These are phyloP conservation scores for Nymphicus hollandicus DNA, from an alignment of 2,113 vertebrate genomes.

Conservation along the genomic window DNA sequence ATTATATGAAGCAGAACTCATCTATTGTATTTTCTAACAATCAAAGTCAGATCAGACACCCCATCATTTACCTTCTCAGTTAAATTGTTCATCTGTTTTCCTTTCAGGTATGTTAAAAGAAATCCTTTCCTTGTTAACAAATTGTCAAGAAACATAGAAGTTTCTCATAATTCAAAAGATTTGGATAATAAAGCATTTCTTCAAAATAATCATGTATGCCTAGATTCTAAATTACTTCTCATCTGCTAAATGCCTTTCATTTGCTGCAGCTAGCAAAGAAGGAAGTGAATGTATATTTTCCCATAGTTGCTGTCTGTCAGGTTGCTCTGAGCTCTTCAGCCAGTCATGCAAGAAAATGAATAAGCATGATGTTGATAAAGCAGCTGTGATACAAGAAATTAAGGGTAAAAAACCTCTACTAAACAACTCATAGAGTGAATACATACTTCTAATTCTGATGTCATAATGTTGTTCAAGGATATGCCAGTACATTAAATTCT, in stretches of 20 bases:
- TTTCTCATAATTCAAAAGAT: not conserved
- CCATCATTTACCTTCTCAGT: not conserved
- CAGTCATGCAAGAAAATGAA: not conserved
- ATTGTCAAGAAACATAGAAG: not conserved
- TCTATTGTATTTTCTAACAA: not conserved
- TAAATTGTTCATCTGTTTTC: not conserved
- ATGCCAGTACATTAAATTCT: not conserved
- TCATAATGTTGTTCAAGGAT: not conserved
- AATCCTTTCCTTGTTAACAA: not conserved
- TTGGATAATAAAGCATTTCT: not conserved
- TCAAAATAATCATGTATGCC: not conserved
- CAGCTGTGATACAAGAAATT: not conserved
- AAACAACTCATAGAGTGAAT: not conserved
- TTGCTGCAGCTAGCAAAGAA: not conserved
- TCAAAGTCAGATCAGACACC: not conserved
- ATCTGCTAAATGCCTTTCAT: not conserved
- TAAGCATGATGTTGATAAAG: not conserved
- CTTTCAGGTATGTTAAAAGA: not conserved
- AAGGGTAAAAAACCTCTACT: not conserved
- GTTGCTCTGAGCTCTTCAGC: not conserved
- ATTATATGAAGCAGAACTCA: not conserved
- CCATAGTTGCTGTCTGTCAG: not conserved
- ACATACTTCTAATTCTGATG: not conserved
- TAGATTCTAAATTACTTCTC: not conserved
- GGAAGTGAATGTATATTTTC: not conserved